Evolutionary conservation across 1,140 invertebrate species (phyloP), one percentile per base, ranked within the genome.

Genomic region (Heliconius congener): DNA sequence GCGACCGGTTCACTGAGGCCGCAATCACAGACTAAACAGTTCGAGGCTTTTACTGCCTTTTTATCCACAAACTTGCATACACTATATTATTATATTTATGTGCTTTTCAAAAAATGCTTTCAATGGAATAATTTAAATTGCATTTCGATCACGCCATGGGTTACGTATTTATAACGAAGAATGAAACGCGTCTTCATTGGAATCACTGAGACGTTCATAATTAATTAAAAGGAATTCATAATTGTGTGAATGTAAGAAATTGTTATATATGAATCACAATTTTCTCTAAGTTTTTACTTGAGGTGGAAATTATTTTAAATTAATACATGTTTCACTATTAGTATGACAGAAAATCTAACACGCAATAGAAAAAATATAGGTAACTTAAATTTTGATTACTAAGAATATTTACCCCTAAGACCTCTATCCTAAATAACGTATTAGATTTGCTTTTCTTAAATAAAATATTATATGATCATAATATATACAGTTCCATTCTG

Each of bases 11-110:
- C 84, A 80, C 74, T 82, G 84, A 79, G 79, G 82, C 85, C 86
- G 85, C 87, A 82, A 76, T 79, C 78, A 85, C 87, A 86, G 87
- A 93, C 90, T 93, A 91, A 91, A 88, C 90, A 86, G 85, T 87
- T 86, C 87, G 88, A 89, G 89, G 86, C 84, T 90, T 90, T 82
- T 75, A 71, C 83, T 86, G 80, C 83, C 84, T 89, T 91, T 93
- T 89, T 93, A 88, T 90, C 85, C 79, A 81, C 71, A 73, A 57
- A 70, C 76, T 50, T 71, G 23, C 55, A 66, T 76, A 76, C 23
- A 76, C 57, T 46, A 66, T 60, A 76, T 39, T 60, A 76, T 39
- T 42, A 76, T 66, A 50, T 66, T 66, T 66, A 66, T 66, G 11
- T 13, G 60, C n/a, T 66, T 66, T 66, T 66, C 27, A 66, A 66